A percentile compares a stretch with the other conserved stretches of the same genome.
Conservation (phyloP, 2,888 invertebrate species). For the Amiota minor region DNA sequence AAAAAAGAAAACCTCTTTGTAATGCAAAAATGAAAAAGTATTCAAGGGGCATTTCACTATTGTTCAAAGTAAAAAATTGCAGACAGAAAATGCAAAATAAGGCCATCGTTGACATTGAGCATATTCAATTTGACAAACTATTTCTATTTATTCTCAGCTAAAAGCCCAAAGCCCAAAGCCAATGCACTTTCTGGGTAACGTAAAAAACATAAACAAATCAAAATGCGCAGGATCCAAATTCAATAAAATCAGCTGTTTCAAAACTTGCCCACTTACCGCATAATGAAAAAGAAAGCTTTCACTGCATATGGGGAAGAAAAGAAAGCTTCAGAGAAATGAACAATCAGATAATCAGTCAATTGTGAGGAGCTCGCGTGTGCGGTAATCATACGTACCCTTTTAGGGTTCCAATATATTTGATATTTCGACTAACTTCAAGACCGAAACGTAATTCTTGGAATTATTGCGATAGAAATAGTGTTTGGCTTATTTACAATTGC, state of each 20-base stretch:
- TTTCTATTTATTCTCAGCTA: neutral
- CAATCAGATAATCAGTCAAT: slow-evolving; percentile 64
- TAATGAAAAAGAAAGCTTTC: slow-evolving; percentile 36
- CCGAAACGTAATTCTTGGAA: neutral
- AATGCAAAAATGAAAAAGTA: too few species aligned
- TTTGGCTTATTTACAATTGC: too few species aligned
- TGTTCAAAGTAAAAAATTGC: too few species aligned
- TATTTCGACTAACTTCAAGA: too few species aligned
- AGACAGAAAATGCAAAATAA: slow-evolving; percentile 2
- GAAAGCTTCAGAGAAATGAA: slow-evolving; percentile 57
- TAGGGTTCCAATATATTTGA: too few species aligned
- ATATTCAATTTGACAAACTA: neutral
- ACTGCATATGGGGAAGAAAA: slow-evolving; percentile 21
- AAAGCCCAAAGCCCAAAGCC: neutral
- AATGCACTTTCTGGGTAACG: neutral
- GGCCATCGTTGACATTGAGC: slow-evolving; percentile 18
- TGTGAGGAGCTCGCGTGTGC: slow-evolving; percentile 32
- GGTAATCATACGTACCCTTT: neutral
- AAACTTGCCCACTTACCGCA: neutral
- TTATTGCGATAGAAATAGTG: neutral
- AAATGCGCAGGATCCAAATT: slow-evolving; percentile 60
- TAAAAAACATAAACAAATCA: slow-evolving; percentile 60
- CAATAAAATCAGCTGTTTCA: slow-evolving; percentile 38
- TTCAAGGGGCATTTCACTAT: too few species aligned
- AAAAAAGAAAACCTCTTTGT: too few species aligned